phyloP scores from a whole-genome alignment of 2,888 invertebrate genomes.

The Drosophila falleni region DNA sequence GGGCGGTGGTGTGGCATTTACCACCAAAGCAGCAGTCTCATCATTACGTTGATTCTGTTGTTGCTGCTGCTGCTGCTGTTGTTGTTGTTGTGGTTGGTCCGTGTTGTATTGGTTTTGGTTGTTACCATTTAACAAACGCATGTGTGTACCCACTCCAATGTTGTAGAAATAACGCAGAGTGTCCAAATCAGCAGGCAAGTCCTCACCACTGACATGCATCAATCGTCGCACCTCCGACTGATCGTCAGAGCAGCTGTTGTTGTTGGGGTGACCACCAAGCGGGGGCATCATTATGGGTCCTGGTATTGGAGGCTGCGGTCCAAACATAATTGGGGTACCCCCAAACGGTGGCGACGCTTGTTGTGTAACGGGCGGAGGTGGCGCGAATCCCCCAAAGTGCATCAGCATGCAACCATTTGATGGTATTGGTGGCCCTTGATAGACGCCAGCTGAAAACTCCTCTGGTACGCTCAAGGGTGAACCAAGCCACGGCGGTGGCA shows the following conservation, averaged over 20 bases:
- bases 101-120: slow-evolving; percentile 35
- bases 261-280: background rate
- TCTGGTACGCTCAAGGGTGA: slow-evolving; percentile 36
- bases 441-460: slow-evolving; percentile 29
- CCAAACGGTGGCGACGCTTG: slow-evolving; percentile 21
- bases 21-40: background rate
- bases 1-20: slow-evolving; percentile 40
- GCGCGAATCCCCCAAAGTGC: slow-evolving; percentile 45
- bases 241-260: slow-evolving; percentile 12
- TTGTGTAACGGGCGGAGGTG: slow-evolving; percentile 20
- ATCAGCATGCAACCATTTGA: slow-evolving; percentile 73
- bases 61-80: slow-evolving; percentile 35
- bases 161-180: slow-evolving; percentile 90
- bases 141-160: slow-evolving; percentile 87
- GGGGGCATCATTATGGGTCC: slow-evolving; percentile 18
- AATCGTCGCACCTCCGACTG: slow-evolving; percentile 73
- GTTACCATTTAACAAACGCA: slow-evolving; percentile 34
- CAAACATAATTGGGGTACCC: slow-evolving; percentile 30
- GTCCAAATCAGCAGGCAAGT: slow-evolving; percentile 86
- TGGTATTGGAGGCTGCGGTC: slow-evolving; percentile 20
- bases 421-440: slow-evolving; percentile 32
- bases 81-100: slow-evolving; percentile 48
- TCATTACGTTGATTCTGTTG: slow-evolving; percentile 18
- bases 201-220: slow-evolving; percentile 71
- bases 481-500: slow-evolving; percentile 38